Evolutionary conservation across 2,113 vertebrate genomes (phyloP).

Genomic region (Octodon degus): DNA sequence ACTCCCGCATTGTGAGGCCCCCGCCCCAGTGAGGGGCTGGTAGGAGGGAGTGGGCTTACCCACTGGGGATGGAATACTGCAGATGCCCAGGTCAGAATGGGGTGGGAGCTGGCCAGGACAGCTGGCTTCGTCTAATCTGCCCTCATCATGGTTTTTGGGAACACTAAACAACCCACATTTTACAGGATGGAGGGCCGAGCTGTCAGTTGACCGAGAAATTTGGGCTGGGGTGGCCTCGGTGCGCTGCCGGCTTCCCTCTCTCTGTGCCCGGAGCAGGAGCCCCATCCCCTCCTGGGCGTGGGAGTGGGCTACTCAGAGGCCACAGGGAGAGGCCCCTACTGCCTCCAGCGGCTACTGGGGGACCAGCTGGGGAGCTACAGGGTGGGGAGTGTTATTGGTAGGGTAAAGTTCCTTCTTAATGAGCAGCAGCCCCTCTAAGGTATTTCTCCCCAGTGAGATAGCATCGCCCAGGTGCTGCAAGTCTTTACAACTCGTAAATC

Average conservation of each 20-base stretch:
- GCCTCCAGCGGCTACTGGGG: conserved; percentile 75
- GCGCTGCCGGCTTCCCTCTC: background rate
- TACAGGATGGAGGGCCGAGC: background rate
- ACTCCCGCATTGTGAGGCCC: accelerated
- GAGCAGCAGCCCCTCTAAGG: conserved; percentile 85
- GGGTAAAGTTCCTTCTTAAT: conserved; percentile 86
- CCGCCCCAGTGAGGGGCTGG: background rate
- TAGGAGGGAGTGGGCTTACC: background rate
- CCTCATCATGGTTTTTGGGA: background rate
- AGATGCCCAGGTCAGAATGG: background rate
- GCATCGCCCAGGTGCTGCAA: conserved; percentile 92
- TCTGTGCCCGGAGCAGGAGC: background rate
- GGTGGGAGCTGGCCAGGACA: background rate
- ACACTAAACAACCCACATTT: background rate
- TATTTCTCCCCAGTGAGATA: conserved; percentile 89
- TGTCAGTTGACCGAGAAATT: background rate
- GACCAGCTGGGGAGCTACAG: background rate
- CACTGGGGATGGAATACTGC: background rate
- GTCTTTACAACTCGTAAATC: conserved; percentile 94
- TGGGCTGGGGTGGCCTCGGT: no score
- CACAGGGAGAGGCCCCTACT: background rate
- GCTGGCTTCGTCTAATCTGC: background rate
- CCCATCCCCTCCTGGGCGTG: background rate
- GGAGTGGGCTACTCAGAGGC: background rate
- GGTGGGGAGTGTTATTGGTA: conserved; percentile 84